Evolutionary conservation across 1,140 invertebrate genomes (phyloP).

Genomic region (Orius insidiosus): DNA sequence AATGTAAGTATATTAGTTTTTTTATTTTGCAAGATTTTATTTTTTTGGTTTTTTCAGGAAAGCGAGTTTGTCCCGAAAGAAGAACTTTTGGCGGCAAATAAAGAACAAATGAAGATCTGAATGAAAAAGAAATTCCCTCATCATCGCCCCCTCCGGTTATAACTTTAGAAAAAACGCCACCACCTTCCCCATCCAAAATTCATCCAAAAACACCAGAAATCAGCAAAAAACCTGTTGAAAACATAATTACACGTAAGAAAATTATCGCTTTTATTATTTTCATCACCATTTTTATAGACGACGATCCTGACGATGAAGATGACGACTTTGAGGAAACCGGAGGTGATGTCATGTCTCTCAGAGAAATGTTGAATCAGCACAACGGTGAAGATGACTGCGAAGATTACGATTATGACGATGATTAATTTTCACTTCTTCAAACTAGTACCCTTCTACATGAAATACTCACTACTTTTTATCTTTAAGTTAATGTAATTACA

Average conservation of each 20-base stretch:
- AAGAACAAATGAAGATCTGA: neutral
- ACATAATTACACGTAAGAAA: neutral
- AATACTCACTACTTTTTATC: no score
- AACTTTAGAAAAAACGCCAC: neutral
- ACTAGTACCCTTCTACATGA: no score
- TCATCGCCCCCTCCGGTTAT: neutral
- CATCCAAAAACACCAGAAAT: neutral
- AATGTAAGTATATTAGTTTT: no score
- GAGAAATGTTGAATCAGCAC: conserved; percentile 29
- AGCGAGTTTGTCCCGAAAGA: conserved; percentile 13
- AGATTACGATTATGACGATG: conserved; percentile 26
- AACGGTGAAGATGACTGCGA: conserved; percentile 22
- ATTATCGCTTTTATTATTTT: conserved; percentile 16
- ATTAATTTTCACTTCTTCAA: conserved; percentile 10
- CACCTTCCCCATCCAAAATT: neutral
- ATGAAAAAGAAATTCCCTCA: neutral
- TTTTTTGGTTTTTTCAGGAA: conserved; percentile 1
- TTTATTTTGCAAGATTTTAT: no score
- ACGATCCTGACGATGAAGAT: conserved; percentile 29
- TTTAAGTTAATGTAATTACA: no score
- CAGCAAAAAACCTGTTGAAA: neutral
- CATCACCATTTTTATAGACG: conserved; percentile 23
- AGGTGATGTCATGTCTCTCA: conserved; percentile 29
- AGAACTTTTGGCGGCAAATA: conserved; percentile 5
- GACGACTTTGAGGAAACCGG: conserved; percentile 24